Evolutionary conservation across 2,888 invertebrate genomes (phyloP).

Genomic region (Halocaridina rubra): DNA sequence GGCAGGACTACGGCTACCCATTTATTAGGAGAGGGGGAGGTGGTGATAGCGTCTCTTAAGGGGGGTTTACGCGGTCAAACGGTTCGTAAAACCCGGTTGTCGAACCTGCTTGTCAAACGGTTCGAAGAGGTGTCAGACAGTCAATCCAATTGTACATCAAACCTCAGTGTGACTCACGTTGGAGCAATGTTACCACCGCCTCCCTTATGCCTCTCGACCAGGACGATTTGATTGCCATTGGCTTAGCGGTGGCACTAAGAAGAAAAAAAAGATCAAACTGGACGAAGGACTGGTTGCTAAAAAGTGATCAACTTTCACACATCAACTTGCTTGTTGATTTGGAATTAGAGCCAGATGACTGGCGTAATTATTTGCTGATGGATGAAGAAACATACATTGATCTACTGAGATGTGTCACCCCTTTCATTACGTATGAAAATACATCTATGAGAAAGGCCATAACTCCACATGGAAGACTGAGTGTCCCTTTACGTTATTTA

Average conservation of each 20-base stretch:
- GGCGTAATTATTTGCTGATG: not conserved
- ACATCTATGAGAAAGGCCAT: conserved; percentile 16
- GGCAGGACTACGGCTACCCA: too few species aligned
- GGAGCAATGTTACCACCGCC: conserved; percentile 14
- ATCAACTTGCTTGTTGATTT: not conserved
- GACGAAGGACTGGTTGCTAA: not conserved
- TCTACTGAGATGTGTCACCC: not conserved
- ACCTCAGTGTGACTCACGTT: not conserved
- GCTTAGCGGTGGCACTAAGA: too few species aligned
- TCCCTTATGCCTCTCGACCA: conserved; percentile 2
- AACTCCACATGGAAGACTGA: conserved; percentile 6
- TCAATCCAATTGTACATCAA: conserved; percentile 6
- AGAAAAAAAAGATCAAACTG: conserved; percentile 9
- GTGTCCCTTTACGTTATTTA: not conserved
- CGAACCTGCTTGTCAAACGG: not conserved
- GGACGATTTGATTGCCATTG: too few species aligned
- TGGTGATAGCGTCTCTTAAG: too few species aligned
- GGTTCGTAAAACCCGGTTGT: not conserved
- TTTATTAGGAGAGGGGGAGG: too few species aligned
- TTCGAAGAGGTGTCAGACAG: conserved; percentile 7
- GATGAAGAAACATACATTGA: not conserved
- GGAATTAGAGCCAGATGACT: not conserved
- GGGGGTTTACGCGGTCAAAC: not conserved
- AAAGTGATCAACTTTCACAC: not conserved
- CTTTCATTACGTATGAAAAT: not conserved